phyloP scores from a whole-genome alignment of 2,113 vertebrate genomes.

The Geococcyx californianus region DNA sequence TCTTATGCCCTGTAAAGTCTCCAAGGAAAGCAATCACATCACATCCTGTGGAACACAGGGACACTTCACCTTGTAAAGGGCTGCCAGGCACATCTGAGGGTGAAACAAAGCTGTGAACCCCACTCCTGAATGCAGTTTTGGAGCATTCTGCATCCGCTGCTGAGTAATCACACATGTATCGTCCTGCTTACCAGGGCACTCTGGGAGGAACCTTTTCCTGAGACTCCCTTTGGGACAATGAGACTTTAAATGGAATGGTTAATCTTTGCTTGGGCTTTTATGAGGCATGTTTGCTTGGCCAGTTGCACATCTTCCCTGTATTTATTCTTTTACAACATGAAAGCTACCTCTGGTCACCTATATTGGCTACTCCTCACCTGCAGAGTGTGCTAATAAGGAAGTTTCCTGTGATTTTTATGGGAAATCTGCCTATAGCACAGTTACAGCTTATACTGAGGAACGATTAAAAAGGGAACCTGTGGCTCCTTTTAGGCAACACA shows the following conservation, averaged over 20 bases:
- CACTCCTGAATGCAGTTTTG: rapidly evolving
- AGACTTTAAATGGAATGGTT: neutral
- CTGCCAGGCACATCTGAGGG: neutral
- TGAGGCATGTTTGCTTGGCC: neutral
- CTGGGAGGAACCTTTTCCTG: neutral
- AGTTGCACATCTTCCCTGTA: neutral
- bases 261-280: neutral
- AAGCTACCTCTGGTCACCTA: neutral
- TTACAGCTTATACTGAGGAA: neutral
- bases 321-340: neutral
- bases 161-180: neutral
- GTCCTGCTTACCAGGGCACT: neutral
- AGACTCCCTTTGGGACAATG: neutral
- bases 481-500: neutral
- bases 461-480: neutral
- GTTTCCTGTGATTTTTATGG: neutral
- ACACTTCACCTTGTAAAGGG: neutral
- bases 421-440: neutral
- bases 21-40: neutral
- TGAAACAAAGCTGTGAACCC: neutral
- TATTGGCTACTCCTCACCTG: neutral
- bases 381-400: neutral
- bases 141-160: neutral
- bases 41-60: neutral
- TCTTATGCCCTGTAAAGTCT: rapidly evolving